Evolutionary conservation across 2,797 vertebrate species (phyloP).

Genomic region (Numenius phaeopus): DNA sequence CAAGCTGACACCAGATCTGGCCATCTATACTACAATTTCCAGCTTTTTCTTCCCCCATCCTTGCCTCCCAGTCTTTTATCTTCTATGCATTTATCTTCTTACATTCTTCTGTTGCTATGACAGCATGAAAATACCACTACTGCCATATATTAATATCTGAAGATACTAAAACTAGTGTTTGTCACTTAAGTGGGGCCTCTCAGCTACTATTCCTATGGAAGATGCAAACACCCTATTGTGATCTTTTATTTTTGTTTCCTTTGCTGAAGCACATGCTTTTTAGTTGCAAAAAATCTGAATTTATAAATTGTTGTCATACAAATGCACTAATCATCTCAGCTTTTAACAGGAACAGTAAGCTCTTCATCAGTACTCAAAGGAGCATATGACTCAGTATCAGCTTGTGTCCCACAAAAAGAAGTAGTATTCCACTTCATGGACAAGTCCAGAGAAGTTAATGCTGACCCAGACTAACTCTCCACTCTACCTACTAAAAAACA

Average conservation of each 20-base stretch:
- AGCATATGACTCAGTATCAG: neutral
- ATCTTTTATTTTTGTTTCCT: neutral
- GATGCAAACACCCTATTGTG: neutral
- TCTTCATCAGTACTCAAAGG: neutral
- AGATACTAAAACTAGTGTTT: neutral
- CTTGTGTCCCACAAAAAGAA: neutral
- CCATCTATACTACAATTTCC: neutral
- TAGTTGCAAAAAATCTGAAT: neutral
- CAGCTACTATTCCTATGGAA: neutral
- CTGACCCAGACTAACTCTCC: neutral
- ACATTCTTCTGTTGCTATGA: neutral
- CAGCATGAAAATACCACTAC: neutral
- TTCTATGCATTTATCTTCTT: neutral
- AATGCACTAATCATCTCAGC: no score
- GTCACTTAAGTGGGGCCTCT: neutral
- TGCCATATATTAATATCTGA: neutral
- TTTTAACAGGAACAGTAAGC: neutral
- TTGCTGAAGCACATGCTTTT: neutral
- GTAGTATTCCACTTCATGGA: neutral
- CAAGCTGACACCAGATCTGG: neutral
- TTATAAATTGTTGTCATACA: no score
- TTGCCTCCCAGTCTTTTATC: neutral
- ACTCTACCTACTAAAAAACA: neutral
- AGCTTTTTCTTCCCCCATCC: neutral
- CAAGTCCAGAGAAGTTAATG: neutral